Evolutionary conservation across 2,113 vertebrate genomes (phyloP).

Genomic region (Cynopterus brachyotis): DNA sequence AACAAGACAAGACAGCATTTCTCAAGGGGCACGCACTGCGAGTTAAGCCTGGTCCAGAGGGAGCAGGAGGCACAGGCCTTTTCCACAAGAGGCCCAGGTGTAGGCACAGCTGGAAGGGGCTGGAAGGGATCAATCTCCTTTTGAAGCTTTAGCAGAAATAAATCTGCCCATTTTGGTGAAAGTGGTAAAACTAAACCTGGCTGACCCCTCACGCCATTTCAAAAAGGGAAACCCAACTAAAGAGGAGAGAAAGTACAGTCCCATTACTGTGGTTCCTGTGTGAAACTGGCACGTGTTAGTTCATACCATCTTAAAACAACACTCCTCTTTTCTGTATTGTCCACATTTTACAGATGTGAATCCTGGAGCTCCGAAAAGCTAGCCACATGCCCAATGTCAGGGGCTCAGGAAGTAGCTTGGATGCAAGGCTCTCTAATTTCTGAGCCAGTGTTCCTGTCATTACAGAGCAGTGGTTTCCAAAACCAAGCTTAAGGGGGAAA

Average conservation of each 20-base stretch:
- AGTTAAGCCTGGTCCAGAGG: not conserved
- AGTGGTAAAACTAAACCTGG: not conserved
- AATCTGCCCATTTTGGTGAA: not conserved
- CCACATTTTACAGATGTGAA: not conserved
- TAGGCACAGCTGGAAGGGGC: not conserved
- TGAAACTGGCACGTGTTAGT: not conserved
- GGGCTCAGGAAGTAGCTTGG: not conserved
- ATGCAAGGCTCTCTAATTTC: not conserved
- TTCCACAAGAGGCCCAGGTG: not conserved
- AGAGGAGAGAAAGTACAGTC: not conserved
- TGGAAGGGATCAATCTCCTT: not conserved
- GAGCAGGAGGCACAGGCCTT: not conserved
- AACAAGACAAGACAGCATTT: constrained; percentile 64
- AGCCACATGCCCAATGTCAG: not conserved
- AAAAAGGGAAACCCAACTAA: not conserved
- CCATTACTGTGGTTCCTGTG: too few relatives aligned
- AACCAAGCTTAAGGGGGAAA: not conserved
- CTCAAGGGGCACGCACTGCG: constrained; percentile 46
- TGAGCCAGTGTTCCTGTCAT: not conserved
- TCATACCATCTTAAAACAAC: not conserved
- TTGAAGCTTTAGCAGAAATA: not conserved
- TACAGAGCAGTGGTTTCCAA: not conserved
- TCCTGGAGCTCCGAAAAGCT: not conserved
- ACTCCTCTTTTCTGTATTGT: not conserved
- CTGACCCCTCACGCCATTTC: not conserved